Evolutionary conservation across 2,113 vertebrate genomes (phyloP), one percentile per base, ranked within the genome.

Genomic region (Columbina picui): DNA sequence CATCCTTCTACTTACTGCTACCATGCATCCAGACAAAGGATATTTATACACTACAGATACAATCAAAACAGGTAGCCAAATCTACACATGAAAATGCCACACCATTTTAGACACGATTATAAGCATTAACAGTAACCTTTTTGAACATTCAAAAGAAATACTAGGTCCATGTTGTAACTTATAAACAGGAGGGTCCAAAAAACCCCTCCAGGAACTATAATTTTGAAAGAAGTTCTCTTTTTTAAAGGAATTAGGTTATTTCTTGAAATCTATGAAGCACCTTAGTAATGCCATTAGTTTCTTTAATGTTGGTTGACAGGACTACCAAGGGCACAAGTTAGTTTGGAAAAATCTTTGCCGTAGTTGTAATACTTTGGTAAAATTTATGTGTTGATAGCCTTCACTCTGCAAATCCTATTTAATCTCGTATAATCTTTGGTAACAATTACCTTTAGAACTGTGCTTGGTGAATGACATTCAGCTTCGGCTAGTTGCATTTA

Each of bases 361-460:
- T 56, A 77, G 55, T 83, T 90, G 18, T 59, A 88, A 84, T 27
- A 68, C 27, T 84, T 91, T 3, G 21, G 71, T 93, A 71, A 95
- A 95, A 88, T 75, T 43, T 60, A 78, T 90, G 68, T 92, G 64
- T 70, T 60, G 64, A 92, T 81, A 78, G 71, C 29, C 59, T 89
- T 80, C 74, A 47, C 65, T 74, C 39, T 47, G 43, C 36, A 96
- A 94, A 96, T 93, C 82, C 67, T 45, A 71, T 64, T 84, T 89
- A 95, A 96, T 86, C 71, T 55, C 53, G 80, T 89, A 92, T 89
- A 96, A 96, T 90, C 64, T 80, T 90, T 94, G 90, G 88, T 90
- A 96, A 85, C 64, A 93, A 81, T 78, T 96, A 90, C 76, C 88
- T 55, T 73, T 86, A 91, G 60, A 61, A 23, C 60, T 30, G 47